phyloP scores from a whole-genome alignment of 2,113 vertebrate species.

The Pampusana beccarii region DNA sequence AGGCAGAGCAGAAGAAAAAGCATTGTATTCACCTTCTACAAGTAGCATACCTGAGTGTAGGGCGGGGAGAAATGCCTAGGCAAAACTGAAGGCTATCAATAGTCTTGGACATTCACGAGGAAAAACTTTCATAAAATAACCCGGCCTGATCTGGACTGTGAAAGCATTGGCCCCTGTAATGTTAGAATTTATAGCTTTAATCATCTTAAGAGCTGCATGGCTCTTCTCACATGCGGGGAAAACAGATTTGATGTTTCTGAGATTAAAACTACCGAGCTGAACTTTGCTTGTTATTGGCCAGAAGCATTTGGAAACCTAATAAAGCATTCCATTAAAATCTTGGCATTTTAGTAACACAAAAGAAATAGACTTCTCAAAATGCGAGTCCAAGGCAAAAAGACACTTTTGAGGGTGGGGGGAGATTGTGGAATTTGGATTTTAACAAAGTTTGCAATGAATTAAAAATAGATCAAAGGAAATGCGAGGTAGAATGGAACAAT shows the following conservation, averaged over 20 bases:
- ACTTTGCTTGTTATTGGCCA: slow-evolving; percentile 67
- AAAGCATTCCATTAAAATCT: slow-evolving; percentile 73
- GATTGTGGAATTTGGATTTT: slow-evolving; percentile 12
- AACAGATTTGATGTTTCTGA: slow-evolving; percentile 56
- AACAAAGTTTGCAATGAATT: slow-evolving; percentile 33
- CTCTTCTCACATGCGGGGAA: slow-evolving; percentile 55
- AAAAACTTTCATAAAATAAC: slow-evolving; percentile 26
- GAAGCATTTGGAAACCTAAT: slow-evolving; percentile 70
- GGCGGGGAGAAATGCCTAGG: neutral
- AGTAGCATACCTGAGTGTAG: neutral
- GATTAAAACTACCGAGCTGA: slow-evolving; percentile 63
- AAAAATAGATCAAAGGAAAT: slow-evolving; percentile 9
- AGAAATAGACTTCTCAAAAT: slow-evolving; percentile 70
- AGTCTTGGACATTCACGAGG: neutral
- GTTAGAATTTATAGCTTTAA: slow-evolving; percentile 59
- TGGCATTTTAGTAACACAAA: slow-evolving; percentile 74
- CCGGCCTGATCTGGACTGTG: neutral
- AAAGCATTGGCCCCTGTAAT: slow-evolving; percentile 32
- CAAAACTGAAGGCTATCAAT: neutral
- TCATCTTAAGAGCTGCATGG: slow-evolving; percentile 59
- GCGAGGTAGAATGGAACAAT: neutral
- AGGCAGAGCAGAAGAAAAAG: slow-evolving; percentile 21
- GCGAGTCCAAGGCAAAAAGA: slow-evolving; percentile 49
- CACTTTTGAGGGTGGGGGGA: neutral
- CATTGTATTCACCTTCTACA: neutral